Conservation (phyloP, 1,140 invertebrate genomes). For the Hylaeus anthracinus region DNA sequence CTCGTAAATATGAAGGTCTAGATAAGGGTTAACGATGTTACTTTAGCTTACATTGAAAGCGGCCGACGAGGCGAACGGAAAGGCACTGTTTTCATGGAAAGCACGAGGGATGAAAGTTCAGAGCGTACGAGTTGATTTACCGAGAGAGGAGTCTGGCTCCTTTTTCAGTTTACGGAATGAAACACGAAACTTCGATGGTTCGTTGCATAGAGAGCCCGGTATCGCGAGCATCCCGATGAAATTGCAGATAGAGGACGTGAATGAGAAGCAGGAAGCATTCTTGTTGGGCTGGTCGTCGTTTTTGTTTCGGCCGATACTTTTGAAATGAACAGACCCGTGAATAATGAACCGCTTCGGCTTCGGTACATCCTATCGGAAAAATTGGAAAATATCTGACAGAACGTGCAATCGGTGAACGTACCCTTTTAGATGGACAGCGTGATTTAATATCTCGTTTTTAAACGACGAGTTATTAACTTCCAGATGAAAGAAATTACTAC, state of each 20-base stretch:
- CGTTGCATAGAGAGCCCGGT: not conserved
- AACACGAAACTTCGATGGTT: conserved; percentile 29
- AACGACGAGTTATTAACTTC: not conserved
- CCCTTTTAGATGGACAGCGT: not conserved
- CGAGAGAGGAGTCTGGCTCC: not conserved
- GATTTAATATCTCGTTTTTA: not conserved
- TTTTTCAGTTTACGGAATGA: conserved; percentile 39
- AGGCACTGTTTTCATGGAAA: not conserved
- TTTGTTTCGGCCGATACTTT: conserved; percentile 14
- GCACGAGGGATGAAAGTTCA: conserved; percentile 12
- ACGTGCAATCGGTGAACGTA: conserved; percentile 2
- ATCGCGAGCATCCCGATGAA: conserved; percentile 28
- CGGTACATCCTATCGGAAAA: conserved; percentile 26
- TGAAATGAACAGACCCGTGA: conserved; percentile 16
- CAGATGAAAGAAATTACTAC: not conserved
- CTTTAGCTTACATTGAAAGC: not conserved
- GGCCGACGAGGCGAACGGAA: not conserved
- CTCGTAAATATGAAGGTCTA: no score
- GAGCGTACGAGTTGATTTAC: conserved; percentile 11
- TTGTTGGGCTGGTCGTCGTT: not conserved
- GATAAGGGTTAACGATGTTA: not conserved
- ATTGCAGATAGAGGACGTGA: conserved; percentile 29
- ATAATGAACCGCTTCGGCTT: conserved; percentile 23
- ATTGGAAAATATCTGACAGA: conserved; percentile 33
- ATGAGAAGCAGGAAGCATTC: conserved; percentile 2